phyloP scores from a whole-genome alignment of 2,797 vertebrate genomes.

The Nyctalus aviator region DNA sequence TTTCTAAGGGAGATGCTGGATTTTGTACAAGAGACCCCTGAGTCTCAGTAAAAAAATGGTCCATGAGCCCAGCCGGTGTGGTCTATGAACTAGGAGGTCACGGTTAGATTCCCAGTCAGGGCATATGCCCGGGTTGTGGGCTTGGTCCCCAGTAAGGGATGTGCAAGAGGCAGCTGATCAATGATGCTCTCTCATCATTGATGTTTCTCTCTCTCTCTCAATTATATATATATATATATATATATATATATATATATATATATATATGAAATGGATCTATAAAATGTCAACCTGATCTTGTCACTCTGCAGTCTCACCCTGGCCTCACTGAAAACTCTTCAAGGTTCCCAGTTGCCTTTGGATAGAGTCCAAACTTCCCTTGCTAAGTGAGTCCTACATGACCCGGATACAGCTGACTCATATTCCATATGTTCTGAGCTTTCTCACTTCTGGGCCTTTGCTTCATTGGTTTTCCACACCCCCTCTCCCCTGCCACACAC shows the following conservation, averaged over 20 bases:
- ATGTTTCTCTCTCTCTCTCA: no score
- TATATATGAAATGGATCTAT: neutral
- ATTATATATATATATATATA: no score
- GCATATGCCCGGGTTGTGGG: no score
- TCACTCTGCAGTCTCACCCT: neutral
- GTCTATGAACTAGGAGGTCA: no score
- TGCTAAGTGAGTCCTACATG: neutral
- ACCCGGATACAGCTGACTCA: neutral
- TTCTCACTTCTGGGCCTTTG: neutral
- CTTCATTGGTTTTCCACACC: neutral
- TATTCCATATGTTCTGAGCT: neutral
- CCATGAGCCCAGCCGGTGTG: no score
- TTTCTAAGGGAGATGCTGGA: neutral
- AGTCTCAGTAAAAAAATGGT: neutral
- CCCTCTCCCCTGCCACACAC: neutral
- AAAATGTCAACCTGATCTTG: neutral
- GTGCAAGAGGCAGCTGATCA: no score
- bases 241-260: no score
- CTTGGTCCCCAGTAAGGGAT: no score
- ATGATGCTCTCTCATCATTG: no score
- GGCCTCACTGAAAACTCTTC: neutral
- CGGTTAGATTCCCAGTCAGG: no score
- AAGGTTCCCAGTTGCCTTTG: neutral
- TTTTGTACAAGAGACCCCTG: neutral
- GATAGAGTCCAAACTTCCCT: neutral